A percentile compares a stretch with the other conserved stretches of the same genome.
Conservation (phyloP, 2,797 vertebrate species). For the Gallirallus australis region DNA sequence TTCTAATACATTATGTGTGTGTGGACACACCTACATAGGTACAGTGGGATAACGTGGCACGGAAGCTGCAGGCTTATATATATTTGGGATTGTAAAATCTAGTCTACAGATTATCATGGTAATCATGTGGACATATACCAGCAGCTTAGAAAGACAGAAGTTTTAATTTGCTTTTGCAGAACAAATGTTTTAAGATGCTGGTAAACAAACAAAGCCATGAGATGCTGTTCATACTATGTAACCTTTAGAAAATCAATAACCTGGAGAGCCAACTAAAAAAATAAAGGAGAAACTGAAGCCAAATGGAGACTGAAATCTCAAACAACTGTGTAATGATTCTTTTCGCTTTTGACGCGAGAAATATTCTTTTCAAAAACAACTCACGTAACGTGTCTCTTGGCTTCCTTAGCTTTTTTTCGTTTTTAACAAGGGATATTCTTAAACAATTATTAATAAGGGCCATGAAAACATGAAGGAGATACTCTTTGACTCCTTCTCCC, state of each 20-base stretch:
- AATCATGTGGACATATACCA: neutral
- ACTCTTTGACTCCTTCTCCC: neutral
- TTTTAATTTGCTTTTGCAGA: neutral
- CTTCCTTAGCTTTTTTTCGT: neutral
- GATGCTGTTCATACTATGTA: fast-evolving
- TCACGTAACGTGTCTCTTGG: neutral
- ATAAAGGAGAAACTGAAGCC: neutral
- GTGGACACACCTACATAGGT: neutral
- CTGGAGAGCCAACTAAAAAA: neutral
- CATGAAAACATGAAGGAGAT: neutral
- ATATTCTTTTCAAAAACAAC: neutral
- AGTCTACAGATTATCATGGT: neutral
- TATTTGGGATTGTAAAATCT: neutral
- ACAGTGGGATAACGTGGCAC: neutral
- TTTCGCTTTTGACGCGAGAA: neutral
- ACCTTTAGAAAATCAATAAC: neutral
- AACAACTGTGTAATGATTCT: neutral
- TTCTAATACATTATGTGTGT: neutral
- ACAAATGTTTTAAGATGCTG: neutral
- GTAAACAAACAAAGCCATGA: neutral
- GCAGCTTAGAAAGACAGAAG: neutral
- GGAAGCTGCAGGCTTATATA: neutral
- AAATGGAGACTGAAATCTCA: neutral
- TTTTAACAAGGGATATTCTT: neutral
- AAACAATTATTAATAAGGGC: neutral